Conservation (phyloP, 1,140 invertebrate genomes). For the Ceratoteleas bidentatus region DNA sequence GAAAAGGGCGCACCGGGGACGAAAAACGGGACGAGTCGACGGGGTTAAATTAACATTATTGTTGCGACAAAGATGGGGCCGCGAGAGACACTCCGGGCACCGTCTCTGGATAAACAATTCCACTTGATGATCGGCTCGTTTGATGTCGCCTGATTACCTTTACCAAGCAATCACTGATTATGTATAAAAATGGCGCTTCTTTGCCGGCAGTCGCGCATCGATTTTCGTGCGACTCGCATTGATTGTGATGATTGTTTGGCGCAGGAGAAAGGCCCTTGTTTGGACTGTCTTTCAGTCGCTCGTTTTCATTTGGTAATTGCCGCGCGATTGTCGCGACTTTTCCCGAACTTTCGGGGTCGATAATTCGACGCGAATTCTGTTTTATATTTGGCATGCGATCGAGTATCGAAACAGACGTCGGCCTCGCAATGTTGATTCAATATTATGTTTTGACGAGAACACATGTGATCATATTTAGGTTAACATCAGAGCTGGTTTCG, state of each 20-base stretch:
- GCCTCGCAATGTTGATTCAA: conserved; percentile 50
- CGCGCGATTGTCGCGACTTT: not conserved
- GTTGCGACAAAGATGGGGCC: conserved; percentile 78
- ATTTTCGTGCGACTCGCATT: conserved; percentile 35
- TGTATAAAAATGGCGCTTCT: conserved; percentile 68
- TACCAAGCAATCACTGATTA: conserved; percentile 80
- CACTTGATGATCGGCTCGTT: conserved; percentile 81
- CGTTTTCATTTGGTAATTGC: conserved; percentile 25
- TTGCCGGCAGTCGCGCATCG: conserved; percentile 35
- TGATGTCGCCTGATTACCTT: conserved; percentile 82
- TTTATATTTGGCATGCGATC: conserved; percentile 50
- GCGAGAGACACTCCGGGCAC: conserved; percentile 15
- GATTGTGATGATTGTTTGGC: conserved; percentile 54
- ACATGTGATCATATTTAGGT: conserved; percentile 62
- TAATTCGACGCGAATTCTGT: conserved; percentile 4
- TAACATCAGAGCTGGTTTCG: conserved; percentile 54
- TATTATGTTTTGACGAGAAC: conserved; percentile 57
- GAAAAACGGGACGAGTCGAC: conserved; percentile 58
- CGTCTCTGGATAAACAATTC: conserved; percentile 79
- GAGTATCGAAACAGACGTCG: conserved; percentile 43
- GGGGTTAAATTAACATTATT: conserved; percentile 82
- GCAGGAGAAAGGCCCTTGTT: conserved; percentile 5
- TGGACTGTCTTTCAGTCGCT: conserved; percentile 11
- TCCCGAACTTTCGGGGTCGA: not conserved
- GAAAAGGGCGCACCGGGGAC: conserved; percentile 59